Percentiles rank a stretch among this genome's conserved stretches.
Conservation (phyloP, 2,888 invertebrate genomes). For the Deroplatys truncata region DNA sequence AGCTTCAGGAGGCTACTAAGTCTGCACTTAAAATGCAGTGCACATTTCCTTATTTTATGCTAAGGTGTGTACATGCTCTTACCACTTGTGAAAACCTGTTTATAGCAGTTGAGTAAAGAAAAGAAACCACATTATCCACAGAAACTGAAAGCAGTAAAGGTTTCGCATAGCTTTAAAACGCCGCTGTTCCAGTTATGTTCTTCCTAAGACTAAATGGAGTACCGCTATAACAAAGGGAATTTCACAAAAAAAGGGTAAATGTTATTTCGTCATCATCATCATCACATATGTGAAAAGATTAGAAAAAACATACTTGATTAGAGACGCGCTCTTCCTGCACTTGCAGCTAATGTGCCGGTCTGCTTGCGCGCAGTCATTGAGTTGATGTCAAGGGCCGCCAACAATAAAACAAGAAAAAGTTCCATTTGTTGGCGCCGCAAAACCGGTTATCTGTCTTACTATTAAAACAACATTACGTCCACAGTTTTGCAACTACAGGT, state of each 20-base stretch:
- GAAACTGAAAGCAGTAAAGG: too few relatives aligned
- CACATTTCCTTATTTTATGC: not conserved
- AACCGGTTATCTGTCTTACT: not conserved
- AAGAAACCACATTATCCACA: too few relatives aligned
- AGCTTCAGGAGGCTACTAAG: too few relatives aligned
- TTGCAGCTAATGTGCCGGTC: not conserved
- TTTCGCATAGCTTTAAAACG: too few relatives aligned
- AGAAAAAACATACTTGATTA: too few relatives aligned
- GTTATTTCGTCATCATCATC: too few relatives aligned
- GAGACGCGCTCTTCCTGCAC: not conserved
- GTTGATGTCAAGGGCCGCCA: not conserved
- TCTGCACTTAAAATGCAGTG: not conserved
- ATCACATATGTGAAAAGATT: too few relatives aligned
- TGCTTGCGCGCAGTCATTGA: not conserved
- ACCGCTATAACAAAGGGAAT: too few relatives aligned
- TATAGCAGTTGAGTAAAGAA: not conserved
- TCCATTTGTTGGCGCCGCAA: not conserved
- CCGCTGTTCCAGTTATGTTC: too few relatives aligned
- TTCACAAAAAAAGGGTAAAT: too few relatives aligned
- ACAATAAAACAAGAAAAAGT: not conserved
- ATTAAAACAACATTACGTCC: not conserved
- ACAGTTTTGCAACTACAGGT: not conserved
- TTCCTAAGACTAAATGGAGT: too few relatives aligned
- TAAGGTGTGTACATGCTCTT: not conserved
- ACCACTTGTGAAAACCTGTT: not conserved